These are phyloP conservation scores for Parnassius apollo DNA, from an alignment of 2,888 invertebrate species.

Conservation along the genomic window DNA sequence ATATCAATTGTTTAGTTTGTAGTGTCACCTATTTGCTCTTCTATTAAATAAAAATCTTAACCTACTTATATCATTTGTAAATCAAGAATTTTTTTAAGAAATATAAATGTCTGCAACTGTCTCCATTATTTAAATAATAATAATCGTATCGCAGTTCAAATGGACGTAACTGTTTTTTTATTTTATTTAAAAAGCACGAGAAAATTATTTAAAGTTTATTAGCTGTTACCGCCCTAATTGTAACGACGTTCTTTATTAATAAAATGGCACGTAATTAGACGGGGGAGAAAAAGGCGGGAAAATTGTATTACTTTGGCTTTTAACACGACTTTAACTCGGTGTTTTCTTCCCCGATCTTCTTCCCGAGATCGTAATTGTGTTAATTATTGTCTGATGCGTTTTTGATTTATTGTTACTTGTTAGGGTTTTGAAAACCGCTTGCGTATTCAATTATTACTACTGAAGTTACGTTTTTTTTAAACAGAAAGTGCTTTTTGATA, in stretches of 20 bases:
- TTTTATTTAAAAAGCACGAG: slow-evolving; percentile 35
- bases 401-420: slow-evolving; percentile 46
- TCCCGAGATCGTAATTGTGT: slow-evolving; percentile 69
- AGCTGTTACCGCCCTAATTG: slow-evolving; percentile 58
- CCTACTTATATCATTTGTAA: too few species aligned
- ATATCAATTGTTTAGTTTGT: too few species aligned
- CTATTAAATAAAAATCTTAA: too few species aligned
- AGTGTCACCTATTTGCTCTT: too few species aligned
- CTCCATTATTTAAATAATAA: too few species aligned
- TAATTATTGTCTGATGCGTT: slow-evolving; percentile 68
- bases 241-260: slow-evolving; percentile 74
- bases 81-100: too few species aligned
- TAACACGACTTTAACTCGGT: slow-evolving; percentile 66
- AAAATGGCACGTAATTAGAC: slow-evolving; percentile 74
- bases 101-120: too few species aligned
- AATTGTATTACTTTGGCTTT: slow-evolving; percentile 70
- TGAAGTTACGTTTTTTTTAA: neutral
- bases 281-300: slow-evolving; percentile 74
- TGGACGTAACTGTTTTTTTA: slow-evolving; percentile 1
- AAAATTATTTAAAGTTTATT: slow-evolving; percentile 42
- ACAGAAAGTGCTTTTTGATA: too few species aligned
- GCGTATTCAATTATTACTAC: slow-evolving; percentile 7
- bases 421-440: slow-evolving; percentile 1
- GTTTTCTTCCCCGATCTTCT: slow-evolving; percentile 66
- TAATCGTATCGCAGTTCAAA: too few species aligned